Evolutionary conservation across 2,888 invertebrate species (phyloP), one percentile per base, ranked within the genome.

Genomic region (Camptogramma bilineatum): DNA sequence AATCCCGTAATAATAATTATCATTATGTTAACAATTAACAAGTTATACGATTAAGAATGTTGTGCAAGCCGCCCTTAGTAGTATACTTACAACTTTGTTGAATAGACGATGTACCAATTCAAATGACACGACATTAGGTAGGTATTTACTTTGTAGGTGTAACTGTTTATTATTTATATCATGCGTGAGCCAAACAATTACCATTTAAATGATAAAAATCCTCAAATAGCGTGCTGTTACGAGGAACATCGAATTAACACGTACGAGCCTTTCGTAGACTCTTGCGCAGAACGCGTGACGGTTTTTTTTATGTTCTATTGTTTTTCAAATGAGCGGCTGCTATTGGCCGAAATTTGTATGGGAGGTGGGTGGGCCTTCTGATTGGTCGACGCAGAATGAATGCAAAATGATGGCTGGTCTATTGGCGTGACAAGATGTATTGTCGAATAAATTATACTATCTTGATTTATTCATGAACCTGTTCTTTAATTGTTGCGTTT

Each of bases 221-320:
- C 57, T 74, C 75, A 72, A 78, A 80, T 78, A 67, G 70, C 74
- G 65, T 60, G 52, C 48, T 42, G 65, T 52, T 28, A 64, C 65
- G 62, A 60, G 17, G 53, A 21, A 60, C 60, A 58, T 55, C 71
- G 70, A 74, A 75, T 78, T 73, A 79, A 78, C 76, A 87, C 86
- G 84, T 85, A 87, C 84, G 79, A 81, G 70, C 77, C 68, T 39
- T 60, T 19, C 60, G 56, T 72, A 79, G 79, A 79, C 75, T 81
- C 88, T 75, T 79, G 88, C 87, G 89, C 88, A 83, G 78, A 81
- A 79, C 73, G 85, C 88, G 87, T 91, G 88, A 92, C 91, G 89
- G 71, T 83, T 85, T 91, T 92, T 28, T 93, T 92, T 88, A 92
- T 85, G 84, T 81, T 89, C 93, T 92, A 93, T 93, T 93, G 93